Percentiles rank a stretch among this genome's conserved stretches.
These are phyloP conservation scores for Orthosia incerta DNA, from an alignment of 2,888 invertebrate species.

Conservation along the genomic window DNA sequence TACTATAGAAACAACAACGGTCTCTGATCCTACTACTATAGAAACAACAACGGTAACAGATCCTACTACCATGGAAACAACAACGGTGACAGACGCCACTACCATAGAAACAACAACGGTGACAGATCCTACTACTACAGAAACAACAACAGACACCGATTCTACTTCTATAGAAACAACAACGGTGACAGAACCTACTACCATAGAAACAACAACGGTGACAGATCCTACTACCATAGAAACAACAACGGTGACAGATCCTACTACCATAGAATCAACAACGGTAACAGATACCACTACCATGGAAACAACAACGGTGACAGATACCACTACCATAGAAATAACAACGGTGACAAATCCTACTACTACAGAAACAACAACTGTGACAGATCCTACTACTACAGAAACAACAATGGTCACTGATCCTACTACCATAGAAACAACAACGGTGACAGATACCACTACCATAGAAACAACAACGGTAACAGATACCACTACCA, in stretches of 20 bases:
- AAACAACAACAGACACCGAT: background rate
- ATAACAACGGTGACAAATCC: constrained; percentile 1
- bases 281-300: background rate
- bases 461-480: constrained; percentile 10
- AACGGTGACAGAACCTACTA: background rate
- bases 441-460: accelerated
- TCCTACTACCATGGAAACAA: background rate
- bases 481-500: background rate
- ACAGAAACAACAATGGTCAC: constrained; percentile 17
- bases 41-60: background rate
- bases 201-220: background rate
- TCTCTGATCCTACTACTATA: background rate
- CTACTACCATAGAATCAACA: constrained; percentile 10
- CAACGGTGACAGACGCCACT: background rate
- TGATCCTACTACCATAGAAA: constrained; percentile 12
- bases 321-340: background rate
- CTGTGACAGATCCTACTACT: background rate
- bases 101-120: background rate
- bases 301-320: background rate
- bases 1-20: constrained; percentile 1
- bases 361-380: background rate
- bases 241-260: background rate
- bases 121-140: background rate
- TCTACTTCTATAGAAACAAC: background rate
- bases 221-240: constrained; percentile 7